Evolutionary conservation across 1,140 invertebrate species (phyloP).

Genomic region (Drosophila chauvacae): DNA sequence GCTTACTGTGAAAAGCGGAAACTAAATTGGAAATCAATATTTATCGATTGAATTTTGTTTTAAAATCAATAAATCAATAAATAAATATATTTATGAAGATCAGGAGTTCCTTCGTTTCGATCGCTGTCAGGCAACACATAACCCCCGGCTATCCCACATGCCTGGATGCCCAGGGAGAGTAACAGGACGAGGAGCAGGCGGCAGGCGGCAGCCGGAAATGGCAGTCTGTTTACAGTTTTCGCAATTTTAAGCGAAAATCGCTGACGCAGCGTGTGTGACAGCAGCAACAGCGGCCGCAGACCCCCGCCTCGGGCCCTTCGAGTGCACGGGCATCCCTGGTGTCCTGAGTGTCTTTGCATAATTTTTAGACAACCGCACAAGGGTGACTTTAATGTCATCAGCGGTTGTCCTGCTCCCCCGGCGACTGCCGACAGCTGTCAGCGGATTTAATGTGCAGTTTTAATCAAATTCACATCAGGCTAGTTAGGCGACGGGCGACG

Average conservation of each 20-base stretch:
- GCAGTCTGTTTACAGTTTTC: slow-evolving; percentile 50
- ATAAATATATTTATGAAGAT: not conserved
- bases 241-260: slow-evolving; percentile 65
- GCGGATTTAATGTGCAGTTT: slow-evolving; percentile 66
- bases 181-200: not conserved
- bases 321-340: not conserved
- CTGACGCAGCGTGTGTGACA: slow-evolving; percentile 63
- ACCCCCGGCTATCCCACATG: not conserved
- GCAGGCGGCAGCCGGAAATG: slow-evolving; percentile 12
- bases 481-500: slow-evolving; percentile 24
- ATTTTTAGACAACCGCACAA: slow-evolving; percentile 63
- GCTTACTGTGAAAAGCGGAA: too few species aligned
- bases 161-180: not conserved
- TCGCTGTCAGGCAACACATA: not conserved
- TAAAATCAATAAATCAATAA: too few species aligned
- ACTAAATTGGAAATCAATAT: too few species aligned
- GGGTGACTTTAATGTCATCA: slow-evolving; percentile 69
- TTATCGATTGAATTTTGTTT: too few species aligned
- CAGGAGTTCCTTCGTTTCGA: too few species aligned
- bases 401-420: slow-evolving; percentile 27
- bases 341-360: slow-evolving; percentile 58
- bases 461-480: slow-evolving; percentile 64
- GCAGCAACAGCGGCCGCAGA: slow-evolving; percentile 23
- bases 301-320: slow-evolving; percentile 8
- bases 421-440: slow-evolving; percentile 51